Evolutionary conservation across 2,113 vertebrate species (phyloP).

Genomic region (Gymnarchus niloticus): DNA sequence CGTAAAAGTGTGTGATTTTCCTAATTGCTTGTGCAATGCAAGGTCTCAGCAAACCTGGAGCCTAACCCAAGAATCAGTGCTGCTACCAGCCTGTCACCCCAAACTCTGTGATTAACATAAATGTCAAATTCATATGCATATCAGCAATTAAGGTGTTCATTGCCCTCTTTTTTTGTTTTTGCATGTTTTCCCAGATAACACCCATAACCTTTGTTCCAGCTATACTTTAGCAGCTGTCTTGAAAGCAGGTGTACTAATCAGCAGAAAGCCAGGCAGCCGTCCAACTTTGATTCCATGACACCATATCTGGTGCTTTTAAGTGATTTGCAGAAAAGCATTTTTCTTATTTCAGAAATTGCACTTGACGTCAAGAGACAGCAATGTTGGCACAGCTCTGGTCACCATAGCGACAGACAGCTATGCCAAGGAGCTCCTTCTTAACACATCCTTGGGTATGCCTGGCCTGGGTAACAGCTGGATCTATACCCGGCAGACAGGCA

Average conservation of each 20-base stretch:
- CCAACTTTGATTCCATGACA: neutral
- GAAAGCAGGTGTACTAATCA: neutral
- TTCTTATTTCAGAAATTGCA: neutral
- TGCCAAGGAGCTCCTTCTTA: neutral
- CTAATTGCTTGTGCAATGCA: too few species aligned
- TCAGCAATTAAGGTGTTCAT: too few species aligned
- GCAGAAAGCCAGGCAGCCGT: neutral
- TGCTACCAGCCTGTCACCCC: too few species aligned
- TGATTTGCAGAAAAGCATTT: constrained; percentile 4
- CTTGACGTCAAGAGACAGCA: neutral
- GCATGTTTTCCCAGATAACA: neutral
- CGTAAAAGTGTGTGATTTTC: too few species aligned
- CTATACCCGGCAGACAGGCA: neutral
- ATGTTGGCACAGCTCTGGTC: neutral
- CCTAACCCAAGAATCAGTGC: too few species aligned
- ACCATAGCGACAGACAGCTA: neutral
- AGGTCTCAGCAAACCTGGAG: too few species aligned
- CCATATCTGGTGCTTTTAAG: neutral
- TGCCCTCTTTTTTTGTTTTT: too few species aligned
- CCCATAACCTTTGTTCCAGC: neutral
- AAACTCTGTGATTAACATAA: too few species aligned
- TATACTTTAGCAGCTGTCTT: neutral
- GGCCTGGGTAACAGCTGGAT: neutral
- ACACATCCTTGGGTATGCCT: neutral
- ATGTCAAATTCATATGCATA: too few species aligned